Evolutionary conservation across 2,888 invertebrate genomes (phyloP), one percentile per base, ranked within the genome.

Genomic region (Harpalus rubripes): DNA sequence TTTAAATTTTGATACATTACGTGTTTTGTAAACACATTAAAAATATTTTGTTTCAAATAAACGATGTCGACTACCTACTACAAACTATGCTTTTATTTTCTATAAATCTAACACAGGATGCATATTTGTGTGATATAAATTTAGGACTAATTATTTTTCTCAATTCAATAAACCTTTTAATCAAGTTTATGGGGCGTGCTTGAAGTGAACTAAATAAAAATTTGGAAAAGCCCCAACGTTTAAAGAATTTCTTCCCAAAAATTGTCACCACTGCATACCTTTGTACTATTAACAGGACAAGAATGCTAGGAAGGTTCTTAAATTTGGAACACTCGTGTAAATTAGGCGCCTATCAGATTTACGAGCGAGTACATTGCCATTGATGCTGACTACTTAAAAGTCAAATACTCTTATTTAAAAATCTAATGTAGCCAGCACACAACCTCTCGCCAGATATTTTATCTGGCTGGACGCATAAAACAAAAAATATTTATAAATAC

Each of bases 141-240:
- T 41, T 18, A 74, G 32, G 72, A 44, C 72, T 44, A 74, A 74
- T 74, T 74, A 44, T 74, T 74, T 22, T 44, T 74, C 1, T 41
- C 8, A 68, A 68, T 39, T 68, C 68, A 15, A 74, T 74, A 74
- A 74, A 44, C 41, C 68, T n/a, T 32, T 68, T 32, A 41, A 39
- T 68, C 68, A n/a, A 18, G 15, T 68, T 41, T 59, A 72, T 39
- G 56, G 82, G 82, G 72, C 82, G 82, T 82, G 16, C 44, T 41
- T 82, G 26, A 68, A 72, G 41, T 59, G 74, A 61, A 83, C 41
- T 76, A 83, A 83, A 83, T 83, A 83, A 83, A 83, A 61, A 83
- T 41, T 83, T 83, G 83, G 83, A 83, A 7, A 83, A 83, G 83
- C 83, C 83, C 83, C 83, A 83, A 76, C 44, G 74, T 72, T 83